Percentiles rank a stretch among this genome's conserved stretches.
phyloP scores from a whole-genome alignment of 2,113 vertebrate species.

The Lipotes vexillifer region DNA sequence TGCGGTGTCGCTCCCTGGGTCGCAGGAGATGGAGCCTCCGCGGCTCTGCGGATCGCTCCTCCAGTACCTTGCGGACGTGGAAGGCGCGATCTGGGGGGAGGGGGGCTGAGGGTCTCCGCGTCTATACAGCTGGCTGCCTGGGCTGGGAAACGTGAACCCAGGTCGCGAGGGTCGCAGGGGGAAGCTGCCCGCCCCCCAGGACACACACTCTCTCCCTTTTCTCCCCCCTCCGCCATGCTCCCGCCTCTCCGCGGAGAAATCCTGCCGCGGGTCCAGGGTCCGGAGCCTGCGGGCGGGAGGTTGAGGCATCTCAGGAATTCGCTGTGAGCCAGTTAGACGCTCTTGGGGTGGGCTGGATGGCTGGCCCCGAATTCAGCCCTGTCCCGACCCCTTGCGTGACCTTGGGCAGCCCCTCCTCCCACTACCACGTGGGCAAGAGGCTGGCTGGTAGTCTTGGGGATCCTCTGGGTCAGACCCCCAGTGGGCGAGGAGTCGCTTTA shows the following conservation, averaged over 20 bases:
- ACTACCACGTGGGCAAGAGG: too few relatives aligned
- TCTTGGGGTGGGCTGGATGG: neutral
- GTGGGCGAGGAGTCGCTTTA: neutral
- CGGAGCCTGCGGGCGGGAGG: neutral
- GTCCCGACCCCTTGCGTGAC: neutral
- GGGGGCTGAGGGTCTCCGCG: neutral
- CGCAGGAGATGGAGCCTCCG: neutral
- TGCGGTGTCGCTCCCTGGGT: neutral
- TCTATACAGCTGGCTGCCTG: neutral
- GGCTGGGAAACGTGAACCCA: neutral
- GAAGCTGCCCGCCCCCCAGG: neutral
- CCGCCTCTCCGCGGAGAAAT: neutral
- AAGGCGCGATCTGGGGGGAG: neutral
- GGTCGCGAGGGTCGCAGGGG: neutral
- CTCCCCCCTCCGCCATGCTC: neutral
- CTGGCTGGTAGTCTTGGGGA: neutral
- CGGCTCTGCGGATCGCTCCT: neutral
- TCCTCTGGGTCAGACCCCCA: neutral
- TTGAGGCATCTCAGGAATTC: constrained; percentile 56
- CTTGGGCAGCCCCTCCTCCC: neutral
- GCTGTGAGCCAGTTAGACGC: neutral
- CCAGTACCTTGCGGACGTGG: neutral
- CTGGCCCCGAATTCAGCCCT: neutral
- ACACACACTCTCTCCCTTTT: too few relatives aligned
- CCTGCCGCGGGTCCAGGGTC: neutral